A percentile compares a stretch with the other conserved stretches of the same genome.
Evolutionary conservation across 2,113 vertebrate genomes (phyloP).

Genomic region (Bambusicola thoracicus): DNA sequence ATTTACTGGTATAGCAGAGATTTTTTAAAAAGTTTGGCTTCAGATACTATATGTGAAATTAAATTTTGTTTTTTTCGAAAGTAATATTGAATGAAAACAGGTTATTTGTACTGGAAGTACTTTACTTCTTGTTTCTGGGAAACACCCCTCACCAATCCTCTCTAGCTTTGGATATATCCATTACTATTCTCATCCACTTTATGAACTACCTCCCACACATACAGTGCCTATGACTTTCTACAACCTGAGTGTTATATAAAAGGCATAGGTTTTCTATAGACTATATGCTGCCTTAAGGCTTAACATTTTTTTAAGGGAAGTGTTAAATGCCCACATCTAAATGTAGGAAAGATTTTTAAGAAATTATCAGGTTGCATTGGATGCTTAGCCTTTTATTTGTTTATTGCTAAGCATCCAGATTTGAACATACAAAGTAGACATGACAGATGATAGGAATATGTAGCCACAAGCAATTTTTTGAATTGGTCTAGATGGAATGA

Average conservation of each 20-base stretch:
- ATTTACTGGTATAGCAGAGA: conserved; percentile 8
- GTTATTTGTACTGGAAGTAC: conserved; percentile 26
- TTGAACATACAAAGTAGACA: not conserved
- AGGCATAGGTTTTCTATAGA: not conserved
- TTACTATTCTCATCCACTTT: not conserved
- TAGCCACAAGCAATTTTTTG: not conserved
- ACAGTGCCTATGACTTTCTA: not conserved
- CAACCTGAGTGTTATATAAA: not conserved
- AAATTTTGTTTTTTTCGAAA: conserved; percentile 3
- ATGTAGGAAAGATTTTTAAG: not conserved
- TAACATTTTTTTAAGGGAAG: not conserved
- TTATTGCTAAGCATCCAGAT: not conserved
- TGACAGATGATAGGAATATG: not conserved
- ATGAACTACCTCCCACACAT: not conserved
- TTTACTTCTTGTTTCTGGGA: conserved; percentile 16
- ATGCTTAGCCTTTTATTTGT: not conserved
- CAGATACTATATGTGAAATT: conserved; percentile 6
- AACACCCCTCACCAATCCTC: not conserved
- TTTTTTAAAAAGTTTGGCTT: conserved; percentile 11
- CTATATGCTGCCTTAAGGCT: not conserved
- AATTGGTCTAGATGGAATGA: not conserved
- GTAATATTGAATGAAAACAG: not conserved
- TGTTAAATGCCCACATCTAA: not conserved
- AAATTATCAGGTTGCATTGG: not conserved
- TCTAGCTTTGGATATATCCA: not conserved